Percentiles rank a stretch among this genome's conserved stretches.
Conservation (phyloP, 2,888 invertebrate species). For the Ophion ventricosus region DNA sequence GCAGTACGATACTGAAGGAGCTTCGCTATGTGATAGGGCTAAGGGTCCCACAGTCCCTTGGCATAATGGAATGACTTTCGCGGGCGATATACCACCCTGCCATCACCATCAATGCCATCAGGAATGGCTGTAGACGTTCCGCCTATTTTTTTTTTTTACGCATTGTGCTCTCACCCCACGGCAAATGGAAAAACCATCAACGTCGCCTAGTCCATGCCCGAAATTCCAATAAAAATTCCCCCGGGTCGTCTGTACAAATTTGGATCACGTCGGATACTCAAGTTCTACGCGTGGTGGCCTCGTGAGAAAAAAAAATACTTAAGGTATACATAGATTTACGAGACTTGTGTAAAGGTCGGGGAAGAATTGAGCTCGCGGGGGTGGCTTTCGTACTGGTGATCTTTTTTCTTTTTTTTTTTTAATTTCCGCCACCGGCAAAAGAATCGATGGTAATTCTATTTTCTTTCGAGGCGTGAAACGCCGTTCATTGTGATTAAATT, state of each 20-base stretch:
- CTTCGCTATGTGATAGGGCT: not conserved
- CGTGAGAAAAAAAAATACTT: constrained; percentile 49
- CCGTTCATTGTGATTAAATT: not conserved
- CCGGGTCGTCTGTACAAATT: constrained; percentile 4
- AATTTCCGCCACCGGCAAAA: not conserved
- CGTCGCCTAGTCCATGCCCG: constrained; percentile 4
- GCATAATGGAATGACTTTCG: constrained; percentile 67
- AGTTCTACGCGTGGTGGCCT: constrained; percentile 35
- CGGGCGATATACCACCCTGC: constrained; percentile 44
- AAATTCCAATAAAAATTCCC: constrained; percentile 41
- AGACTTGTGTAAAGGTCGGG: not conserved
- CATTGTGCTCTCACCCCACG: constrained; percentile 12
- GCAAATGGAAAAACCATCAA: constrained; percentile 41
- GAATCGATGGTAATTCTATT: constrained; percentile 7
- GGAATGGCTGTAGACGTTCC: constrained; percentile 38
- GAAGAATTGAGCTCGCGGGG: constrained; percentile 6
- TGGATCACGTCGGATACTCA: constrained; percentile 12
- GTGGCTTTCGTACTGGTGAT: not conserved
- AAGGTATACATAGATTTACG: constrained; percentile 27
- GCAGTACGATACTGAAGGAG: constrained; percentile 47
- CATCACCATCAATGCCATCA: constrained; percentile 51
- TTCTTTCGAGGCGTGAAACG: constrained; percentile 16
- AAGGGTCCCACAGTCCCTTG: constrained; percentile 15
- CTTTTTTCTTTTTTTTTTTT: not conserved
- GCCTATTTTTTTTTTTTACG: constrained; percentile 38